These are phyloP conservation scores for Ibidorhyncha struthersii DNA, from an alignment of 2,113 vertebrate species.

Conservation along the genomic window DNA sequence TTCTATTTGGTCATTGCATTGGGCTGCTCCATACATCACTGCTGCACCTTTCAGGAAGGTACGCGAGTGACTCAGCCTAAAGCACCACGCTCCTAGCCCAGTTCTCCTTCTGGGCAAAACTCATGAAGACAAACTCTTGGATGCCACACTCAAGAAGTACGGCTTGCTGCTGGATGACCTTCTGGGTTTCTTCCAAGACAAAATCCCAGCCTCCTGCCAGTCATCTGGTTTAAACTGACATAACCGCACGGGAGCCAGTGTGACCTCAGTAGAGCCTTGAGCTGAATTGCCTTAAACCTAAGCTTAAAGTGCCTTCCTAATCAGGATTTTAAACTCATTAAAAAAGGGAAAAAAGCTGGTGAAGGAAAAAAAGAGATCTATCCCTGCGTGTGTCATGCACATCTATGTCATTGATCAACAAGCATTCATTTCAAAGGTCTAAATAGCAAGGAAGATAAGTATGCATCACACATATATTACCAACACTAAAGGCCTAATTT, in stretches of 20 bases:
- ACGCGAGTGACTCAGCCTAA: background rate
- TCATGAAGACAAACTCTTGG: background rate
- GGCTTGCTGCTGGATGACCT: background rate
- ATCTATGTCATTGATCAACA: background rate
- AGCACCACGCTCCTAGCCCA: accelerated
- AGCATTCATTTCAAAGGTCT: background rate
- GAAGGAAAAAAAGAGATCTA: background rate
- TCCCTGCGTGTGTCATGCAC: background rate
- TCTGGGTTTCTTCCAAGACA: background rate
- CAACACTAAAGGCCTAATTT: slow-evolving; percentile 12
- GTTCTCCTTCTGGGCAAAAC: background rate
- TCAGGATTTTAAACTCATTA: slow-evolving; percentile 7
- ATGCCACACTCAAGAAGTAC: background rate
- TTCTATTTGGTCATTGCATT: background rate
- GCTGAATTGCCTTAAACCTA: background rate
- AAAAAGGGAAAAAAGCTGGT: background rate
- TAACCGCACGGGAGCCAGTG: background rate
- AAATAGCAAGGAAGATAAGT: slow-evolving; percentile 1
- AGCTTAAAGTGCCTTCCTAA: slow-evolving; percentile 2
- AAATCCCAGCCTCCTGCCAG: background rate
- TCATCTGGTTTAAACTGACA: background rate
- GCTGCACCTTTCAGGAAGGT: background rate
- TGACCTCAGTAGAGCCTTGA: background rate
- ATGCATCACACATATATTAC: slow-evolving; percentile 21
- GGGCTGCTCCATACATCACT: accelerated